A percentile compares a stretch with the other conserved stretches of the same genome.
phyloP scores from a whole-genome alignment of 2,797 vertebrate species.

The Aldrovandia affinis region DNA sequence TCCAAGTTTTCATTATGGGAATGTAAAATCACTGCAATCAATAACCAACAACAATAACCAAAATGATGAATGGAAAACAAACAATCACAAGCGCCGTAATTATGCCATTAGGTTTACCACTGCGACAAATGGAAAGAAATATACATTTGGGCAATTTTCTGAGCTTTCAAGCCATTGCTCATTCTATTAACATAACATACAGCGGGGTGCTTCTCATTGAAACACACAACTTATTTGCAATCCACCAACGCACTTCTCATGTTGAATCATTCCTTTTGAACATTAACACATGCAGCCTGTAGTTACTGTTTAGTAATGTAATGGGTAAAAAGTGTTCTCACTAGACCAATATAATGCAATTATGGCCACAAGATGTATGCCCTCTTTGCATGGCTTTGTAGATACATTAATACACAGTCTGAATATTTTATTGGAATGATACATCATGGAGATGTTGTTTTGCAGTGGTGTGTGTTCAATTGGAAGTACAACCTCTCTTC shows the following conservation, averaged over 20 bases:
- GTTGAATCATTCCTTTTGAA: neutral
- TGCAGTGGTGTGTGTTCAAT: neutral
- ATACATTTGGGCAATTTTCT: neutral
- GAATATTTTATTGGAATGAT: constrained; percentile 22
- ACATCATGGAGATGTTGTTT: neutral
- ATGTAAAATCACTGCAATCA: constrained; percentile 30
- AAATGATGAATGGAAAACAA: constrained; percentile 16
- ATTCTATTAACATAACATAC: constrained; percentile 8
- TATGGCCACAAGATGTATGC: constrained; percentile 7
- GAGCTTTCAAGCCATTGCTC: neutral
- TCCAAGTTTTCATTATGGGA: neutral
- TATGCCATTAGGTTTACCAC: neutral
- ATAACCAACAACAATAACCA: constrained; percentile 16
- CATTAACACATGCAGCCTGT: constrained; percentile 9
- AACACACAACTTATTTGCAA: neutral
- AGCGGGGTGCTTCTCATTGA: neutral
- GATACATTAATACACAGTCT: constrained; percentile 11
- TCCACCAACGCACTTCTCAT: neutral
- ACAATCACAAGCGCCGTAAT: constrained; percentile 1
- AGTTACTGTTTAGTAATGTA: constrained; percentile 12
- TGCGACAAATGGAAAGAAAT: neutral
- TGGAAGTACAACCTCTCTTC: neutral
- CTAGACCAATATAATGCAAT: neutral
- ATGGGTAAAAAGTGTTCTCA: neutral
- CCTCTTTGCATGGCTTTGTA: neutral